Evolutionary conservation across 2,113 vertebrate genomes (phyloP).

Genomic region (Myodes glareolus): DNA sequence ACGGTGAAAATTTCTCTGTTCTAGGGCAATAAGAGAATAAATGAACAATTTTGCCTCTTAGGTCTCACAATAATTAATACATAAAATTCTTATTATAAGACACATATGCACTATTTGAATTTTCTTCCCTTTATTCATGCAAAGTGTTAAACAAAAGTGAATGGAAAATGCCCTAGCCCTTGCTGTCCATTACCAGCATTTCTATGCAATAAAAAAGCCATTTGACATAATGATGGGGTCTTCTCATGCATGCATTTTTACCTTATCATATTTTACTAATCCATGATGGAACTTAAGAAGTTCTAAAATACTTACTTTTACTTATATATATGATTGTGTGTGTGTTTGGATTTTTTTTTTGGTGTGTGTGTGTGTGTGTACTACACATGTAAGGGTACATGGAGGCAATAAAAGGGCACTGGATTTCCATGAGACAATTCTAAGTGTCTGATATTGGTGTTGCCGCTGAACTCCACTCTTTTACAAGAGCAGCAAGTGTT

Average conservation of each 20-base stretch:
- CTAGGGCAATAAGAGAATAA: neutral
- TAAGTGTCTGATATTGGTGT: neutral
- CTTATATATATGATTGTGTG: neutral
- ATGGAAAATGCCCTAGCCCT: neutral
- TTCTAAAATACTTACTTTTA: neutral
- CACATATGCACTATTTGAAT: neutral
- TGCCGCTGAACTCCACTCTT: neutral
- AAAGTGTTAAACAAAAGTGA: neutral
- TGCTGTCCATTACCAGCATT: neutral
- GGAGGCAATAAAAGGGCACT: neutral
- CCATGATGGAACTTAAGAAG: neutral
- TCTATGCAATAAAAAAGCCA: neutral
- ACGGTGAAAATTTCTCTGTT: neutral
- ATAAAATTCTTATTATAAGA: neutral
- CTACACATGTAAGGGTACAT: neutral
- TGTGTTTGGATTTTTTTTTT: neutral
- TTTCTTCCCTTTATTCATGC: neutral
- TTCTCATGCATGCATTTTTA: no score
- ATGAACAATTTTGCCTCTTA: constrained; percentile 5
- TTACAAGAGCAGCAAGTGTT: neutral
- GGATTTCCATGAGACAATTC: neutral
- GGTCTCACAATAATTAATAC: neutral
- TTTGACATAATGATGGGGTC: neutral
- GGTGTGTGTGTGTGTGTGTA: neutral
- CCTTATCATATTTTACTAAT: neutral